These are phyloP conservation scores for Australoheros scitulus DNA, from an alignment of 2,113 vertebrate species.

Conservation along the genomic window DNA sequence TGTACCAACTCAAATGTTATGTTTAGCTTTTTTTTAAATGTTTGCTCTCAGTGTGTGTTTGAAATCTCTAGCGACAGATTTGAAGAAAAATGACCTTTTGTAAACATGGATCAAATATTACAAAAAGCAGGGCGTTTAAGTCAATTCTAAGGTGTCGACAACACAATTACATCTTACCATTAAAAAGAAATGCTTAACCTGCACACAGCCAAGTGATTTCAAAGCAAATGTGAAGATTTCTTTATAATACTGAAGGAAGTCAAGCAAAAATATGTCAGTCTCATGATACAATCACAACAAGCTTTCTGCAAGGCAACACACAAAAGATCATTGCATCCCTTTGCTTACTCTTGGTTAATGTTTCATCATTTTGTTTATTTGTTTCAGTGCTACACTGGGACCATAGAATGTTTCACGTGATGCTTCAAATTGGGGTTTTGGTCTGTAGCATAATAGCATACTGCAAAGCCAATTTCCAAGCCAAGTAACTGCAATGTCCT, in stretches of 20 bases:
- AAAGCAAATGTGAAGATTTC: neutral
- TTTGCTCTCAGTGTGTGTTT: neutral
- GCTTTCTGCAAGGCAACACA: neutral
- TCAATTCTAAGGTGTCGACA: neutral
- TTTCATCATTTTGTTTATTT: neutral
- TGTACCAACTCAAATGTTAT: neutral
- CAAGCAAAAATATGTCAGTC: neutral
- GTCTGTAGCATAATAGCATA: neutral
- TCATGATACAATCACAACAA: neutral
- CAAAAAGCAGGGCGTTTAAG: rapidly evolving
- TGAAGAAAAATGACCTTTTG: neutral
- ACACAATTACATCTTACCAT: neutral
- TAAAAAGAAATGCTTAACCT: neutral
- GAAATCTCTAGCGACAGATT: neutral
- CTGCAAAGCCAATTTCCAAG: neutral
- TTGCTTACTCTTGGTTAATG: neutral
- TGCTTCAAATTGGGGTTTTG: neutral
- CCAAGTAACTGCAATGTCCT: neutral
- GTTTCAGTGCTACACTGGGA: neutral
- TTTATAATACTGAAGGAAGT: neutral
- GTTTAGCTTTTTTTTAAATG: neutral
- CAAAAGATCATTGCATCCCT: neutral
- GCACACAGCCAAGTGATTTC: neutral
- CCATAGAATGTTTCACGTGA: neutral
- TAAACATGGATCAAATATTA: neutral